Percentiles rank a stretch among this genome's conserved stretches.
These are phyloP conservation scores for Euphysa ruthae DNA, from an alignment of 30 jellyfish, hydroid and myxozoan species.

Conservation along the genomic window DNA sequence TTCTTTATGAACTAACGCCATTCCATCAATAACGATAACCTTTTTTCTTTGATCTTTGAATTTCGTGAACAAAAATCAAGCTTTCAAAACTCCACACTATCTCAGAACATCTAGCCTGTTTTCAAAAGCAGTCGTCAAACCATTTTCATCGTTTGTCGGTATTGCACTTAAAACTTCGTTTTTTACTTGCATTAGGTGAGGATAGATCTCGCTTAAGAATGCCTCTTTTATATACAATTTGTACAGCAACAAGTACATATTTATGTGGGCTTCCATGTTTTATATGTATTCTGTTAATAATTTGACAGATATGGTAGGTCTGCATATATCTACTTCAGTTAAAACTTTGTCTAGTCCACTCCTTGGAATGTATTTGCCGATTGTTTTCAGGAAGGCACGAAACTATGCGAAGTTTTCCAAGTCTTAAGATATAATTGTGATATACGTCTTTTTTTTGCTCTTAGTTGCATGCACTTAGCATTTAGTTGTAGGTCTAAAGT, in stretches of 20 bases:
- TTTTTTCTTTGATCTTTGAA: neutral
- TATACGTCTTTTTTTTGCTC: too few relatives aligned
- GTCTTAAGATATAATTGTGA: neutral
- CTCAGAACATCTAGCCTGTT: neutral
- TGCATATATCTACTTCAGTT: neutral
- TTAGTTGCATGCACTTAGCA: constrained; percentile 12
- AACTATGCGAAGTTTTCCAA: constrained; percentile 7
- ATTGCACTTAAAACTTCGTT: too few relatives aligned
- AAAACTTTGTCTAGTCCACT: neutral
- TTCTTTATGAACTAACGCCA: neutral
- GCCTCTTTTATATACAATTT: too few relatives aligned
- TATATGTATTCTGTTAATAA: too few relatives aligned
- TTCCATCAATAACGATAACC: too few relatives aligned
- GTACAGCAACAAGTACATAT: neutral
- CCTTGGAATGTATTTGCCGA: neutral
- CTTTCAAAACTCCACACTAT: too few relatives aligned
- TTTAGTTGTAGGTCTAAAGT: constrained; percentile 1
- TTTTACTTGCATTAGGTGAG: too few relatives aligned
- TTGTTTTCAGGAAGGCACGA: constrained; percentile 1
- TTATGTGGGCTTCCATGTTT: neutral
- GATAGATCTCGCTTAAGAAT: too few relatives aligned
- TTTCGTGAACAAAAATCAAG: neutral
- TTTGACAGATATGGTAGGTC: too few relatives aligned
- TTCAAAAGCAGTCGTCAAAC: neutral
- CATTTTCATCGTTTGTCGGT: too few relatives aligned